These are phyloP conservation scores for Bicyclus anynana DNA, from an alignment of 1,140 invertebrate species.

Conservation along the genomic window DNA sequence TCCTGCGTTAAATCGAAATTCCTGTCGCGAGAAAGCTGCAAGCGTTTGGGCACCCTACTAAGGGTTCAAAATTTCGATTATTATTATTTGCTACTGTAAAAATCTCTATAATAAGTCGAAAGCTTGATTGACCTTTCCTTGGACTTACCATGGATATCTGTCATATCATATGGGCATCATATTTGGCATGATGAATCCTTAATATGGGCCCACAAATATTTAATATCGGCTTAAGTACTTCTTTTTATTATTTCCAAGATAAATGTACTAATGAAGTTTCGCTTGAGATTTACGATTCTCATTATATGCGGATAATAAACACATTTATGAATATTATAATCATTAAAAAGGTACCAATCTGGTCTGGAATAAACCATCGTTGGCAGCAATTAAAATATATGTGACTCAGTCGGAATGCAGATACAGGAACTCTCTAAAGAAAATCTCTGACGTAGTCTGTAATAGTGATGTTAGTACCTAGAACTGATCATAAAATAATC, in stretches of 20 bases:
- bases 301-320: conserved; percentile 8
- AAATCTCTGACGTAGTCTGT: too few relatives aligned
- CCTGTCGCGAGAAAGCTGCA: too few relatives aligned
- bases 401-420: too few relatives aligned
- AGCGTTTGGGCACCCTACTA: too few relatives aligned
- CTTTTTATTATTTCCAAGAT: conserved; percentile 12
- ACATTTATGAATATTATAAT: conserved; percentile 1
- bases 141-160: neutral
- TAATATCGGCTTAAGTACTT: conserved; percentile 3
- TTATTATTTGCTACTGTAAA: neutral
- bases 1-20: too few relatives aligned
- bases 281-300: conserved; percentile 10
- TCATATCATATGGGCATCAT: conserved; percentile 1
- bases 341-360: neutral
- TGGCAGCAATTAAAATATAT: too few relatives aligned
- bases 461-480: too few relatives aligned
- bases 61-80: too few relatives aligned
- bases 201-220: conserved; percentile 1
- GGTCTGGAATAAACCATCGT: too few relatives aligned
- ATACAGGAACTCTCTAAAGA: too few relatives aligned
- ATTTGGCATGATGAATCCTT: conserved; percentile 1
- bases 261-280: conserved; percentile 7
- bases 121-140: conserved; percentile 2
- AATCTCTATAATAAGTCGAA: neutral
- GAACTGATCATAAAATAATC: too few relatives aligned